Base-by-base conservation (phyloP, 2,797 vertebrate species). In the Pteronotus mesoamericanus region DNA sequence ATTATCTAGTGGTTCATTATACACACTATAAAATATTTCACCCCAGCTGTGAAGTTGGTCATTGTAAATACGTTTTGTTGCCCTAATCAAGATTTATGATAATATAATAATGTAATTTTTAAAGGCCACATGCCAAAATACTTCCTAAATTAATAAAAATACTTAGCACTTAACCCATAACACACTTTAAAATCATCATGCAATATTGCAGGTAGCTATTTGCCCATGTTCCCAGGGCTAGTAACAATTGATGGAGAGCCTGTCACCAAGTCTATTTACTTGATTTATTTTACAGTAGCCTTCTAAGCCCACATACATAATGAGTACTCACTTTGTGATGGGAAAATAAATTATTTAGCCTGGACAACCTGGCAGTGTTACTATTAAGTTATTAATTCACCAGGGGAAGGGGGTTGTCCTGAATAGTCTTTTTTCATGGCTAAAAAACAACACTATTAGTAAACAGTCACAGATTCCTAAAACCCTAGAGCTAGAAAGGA, bases 131-230 rank as follows among this genome's bases (percentile, higher is more conserved):
- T 96, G 91, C 95, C 94, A 95, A 95, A 96, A 85, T 91, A 94
- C 78, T 95, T 96, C 90, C 89, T 95, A 96, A 94, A 97, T 97
- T 96, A 97, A 97, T 94, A 97, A 97, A 97, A 97, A 97, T 89
- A 93, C 86, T 95, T 95, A 91, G 88, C 46, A 95, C 48, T 97
- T 96, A 97, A 96, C 94, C 94, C 94, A 64, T 95, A 89, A 82
- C 53, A 97, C 61, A 95, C 91, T 96, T 94, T 82, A 94, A 96
- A 94, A 95, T 92, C 61, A 91, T 87, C 91, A 96, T n/a, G 94
- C 66, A 92, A 61, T 92, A 95, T 86, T 93, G 37, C 78, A 94
- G 95, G 91, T 94, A 88, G 86, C 95, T 96, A 79, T 94, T n/a
- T 95, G 92, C 42, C 72, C 89, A 86, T 78, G 74, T 71, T 92